Evolutionary conservation across 2,888 invertebrate species (phyloP).

Genomic region (Drosophila basisetae): DNA sequence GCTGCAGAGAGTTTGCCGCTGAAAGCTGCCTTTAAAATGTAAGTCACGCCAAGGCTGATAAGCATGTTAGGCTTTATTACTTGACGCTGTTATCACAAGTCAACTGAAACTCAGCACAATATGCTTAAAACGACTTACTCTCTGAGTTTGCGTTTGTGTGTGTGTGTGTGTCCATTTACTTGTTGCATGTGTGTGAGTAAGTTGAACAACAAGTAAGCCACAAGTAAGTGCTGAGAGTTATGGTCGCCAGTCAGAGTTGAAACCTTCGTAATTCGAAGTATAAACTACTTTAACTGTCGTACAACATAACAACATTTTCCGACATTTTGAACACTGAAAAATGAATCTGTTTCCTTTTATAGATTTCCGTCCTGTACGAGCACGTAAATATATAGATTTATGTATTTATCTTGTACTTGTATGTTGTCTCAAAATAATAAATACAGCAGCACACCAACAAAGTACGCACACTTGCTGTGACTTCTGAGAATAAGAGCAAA

Average conservation of each 20-base stretch:
- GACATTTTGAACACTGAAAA: conserved; percentile 33
- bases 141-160: not conserved
- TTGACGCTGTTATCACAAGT: conserved; percentile 61
- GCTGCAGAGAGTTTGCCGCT: conserved; percentile 22
- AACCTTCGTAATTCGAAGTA: conserved; percentile 72
- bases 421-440: not conserved
- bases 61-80: conserved; percentile 73
- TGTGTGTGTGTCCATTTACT: conserved; percentile 35
- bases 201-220: conserved; percentile 16
- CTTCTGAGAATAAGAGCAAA: not conserved
- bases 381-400: not conserved
- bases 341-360: conserved; percentile 39
- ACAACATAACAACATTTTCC: conserved; percentile 28
- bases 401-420: not conserved
- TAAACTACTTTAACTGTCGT: conserved; percentile 76
- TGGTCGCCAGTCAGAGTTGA: conserved; percentile 29
- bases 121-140: conserved; percentile 44
- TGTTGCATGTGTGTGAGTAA: conserved; percentile 57
- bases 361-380: conserved; percentile 25
- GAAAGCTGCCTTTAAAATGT: conserved; percentile 75
- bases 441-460: not conserved
- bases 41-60: conserved; percentile 72
- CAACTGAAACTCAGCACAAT: conserved; percentile 58
- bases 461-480: not conserved
- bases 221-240: conserved; percentile 47